These are phyloP conservation scores for Luperina nickerlii DNA, from an alignment of 2,888 invertebrate genomes.

Conservation along the genomic window DNA sequence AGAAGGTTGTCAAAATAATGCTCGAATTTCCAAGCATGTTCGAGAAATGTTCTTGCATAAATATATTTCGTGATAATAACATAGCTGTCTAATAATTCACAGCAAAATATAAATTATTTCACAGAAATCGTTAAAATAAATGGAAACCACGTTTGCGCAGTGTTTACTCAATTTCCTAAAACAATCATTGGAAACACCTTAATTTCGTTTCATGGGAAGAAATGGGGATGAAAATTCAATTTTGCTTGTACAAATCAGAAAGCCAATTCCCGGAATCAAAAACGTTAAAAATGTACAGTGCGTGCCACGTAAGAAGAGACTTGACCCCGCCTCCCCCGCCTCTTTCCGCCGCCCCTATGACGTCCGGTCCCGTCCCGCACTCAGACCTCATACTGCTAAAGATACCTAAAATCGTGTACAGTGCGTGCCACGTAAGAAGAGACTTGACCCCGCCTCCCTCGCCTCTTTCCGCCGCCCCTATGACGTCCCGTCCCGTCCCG, in stretches of 20 bases:
- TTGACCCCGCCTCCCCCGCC: no score
- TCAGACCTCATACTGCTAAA: no score
- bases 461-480: no score
- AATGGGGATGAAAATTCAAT: not conserved
- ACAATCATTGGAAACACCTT: slow-evolving; percentile 20
- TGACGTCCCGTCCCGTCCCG: no score
- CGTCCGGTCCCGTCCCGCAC: no score
- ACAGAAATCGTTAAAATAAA: slow-evolving; percentile 12
- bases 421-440: no score
- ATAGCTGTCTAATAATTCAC: not conserved
- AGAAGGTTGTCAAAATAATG: not conserved
- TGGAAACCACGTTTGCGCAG: not conserved
- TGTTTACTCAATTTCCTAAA: slow-evolving; percentile 16
- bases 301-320: no score
- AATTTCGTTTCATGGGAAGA: not conserved
- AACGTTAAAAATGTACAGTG: no score
- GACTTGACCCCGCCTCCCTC: no score
- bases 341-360: no score
- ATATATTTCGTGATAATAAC: not conserved
- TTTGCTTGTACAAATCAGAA: not conserved
- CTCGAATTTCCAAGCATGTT: not conserved
- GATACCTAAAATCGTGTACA: no score
- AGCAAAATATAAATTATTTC: not conserved
- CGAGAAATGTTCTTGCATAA: not conserved
- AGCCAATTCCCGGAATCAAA: no score